These are phyloP conservation scores for Luidia sarsii DNA, from an alignment of 53 echinoderm and acorn worm genomes.

Conservation along the genomic window DNA sequence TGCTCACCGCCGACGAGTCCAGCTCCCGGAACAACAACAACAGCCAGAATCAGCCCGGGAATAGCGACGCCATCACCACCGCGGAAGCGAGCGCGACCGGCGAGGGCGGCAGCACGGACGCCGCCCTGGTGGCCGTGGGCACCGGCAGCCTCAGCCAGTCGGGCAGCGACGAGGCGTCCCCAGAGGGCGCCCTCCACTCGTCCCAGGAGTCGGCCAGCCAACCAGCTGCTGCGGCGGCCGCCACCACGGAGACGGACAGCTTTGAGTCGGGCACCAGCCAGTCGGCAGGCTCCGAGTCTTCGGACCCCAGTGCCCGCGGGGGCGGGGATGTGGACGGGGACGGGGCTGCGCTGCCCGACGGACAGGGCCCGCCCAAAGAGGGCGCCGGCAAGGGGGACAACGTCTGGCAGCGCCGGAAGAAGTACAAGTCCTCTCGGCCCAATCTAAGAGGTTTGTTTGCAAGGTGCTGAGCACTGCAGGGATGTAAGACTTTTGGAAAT, in stretches of 20 bases:
- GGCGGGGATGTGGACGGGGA: not conserved
- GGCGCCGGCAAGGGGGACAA: conserved; percentile 19
- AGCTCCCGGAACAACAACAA: conserved; percentile 80
- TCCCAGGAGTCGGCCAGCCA: conserved; percentile 12
- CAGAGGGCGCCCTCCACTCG: conserved; percentile 2
- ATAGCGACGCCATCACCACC: conserved; percentile 7
- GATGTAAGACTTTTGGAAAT: too few relatives aligned
- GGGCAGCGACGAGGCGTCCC: conserved; percentile 4
- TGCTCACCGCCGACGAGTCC: not conserved
- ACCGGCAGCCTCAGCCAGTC: conserved; percentile 18
- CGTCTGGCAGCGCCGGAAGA: conserved; percentile 69
- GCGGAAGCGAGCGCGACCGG: not conserved
- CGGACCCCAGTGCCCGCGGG: conserved; percentile 11
- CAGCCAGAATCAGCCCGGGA: conserved; percentile 55
- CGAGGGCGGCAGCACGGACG: conserved; percentile 19
- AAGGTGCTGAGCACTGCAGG: too few relatives aligned
- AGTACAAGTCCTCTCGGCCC: conserved; percentile 64
- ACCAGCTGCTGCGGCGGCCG: too few relatives aligned
- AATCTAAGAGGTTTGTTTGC: conserved; percentile 67
- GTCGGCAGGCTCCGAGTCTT: conserved; percentile 39
- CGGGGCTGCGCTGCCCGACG: not conserved
- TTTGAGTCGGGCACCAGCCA: conserved; percentile 46
- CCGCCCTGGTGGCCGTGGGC: not conserved
- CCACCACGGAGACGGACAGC: conserved; percentile 42
- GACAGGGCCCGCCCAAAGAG: conserved; percentile 11